Conservation (phyloP, 2,113 vertebrate genomes). For the Limnothrissa miodon region DNA sequence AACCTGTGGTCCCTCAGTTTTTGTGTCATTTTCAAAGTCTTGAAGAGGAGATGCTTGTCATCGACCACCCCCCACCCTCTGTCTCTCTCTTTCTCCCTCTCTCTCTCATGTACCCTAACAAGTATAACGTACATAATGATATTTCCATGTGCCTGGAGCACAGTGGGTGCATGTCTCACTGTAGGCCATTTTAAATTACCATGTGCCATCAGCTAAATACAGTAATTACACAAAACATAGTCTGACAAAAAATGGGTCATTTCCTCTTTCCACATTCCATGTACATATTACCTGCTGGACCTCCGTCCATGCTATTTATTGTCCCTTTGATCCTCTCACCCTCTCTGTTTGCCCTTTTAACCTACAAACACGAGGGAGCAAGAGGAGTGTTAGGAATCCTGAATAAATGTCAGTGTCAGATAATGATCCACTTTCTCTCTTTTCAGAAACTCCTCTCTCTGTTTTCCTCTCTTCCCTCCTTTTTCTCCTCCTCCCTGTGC, state of each 20-base stretch:
- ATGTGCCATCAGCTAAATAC: neutral
- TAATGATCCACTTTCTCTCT: slow-evolving; percentile 12
- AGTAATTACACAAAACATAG: neutral
- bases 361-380: neutral
- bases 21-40: neutral
- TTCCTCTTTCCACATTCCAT: neutral
- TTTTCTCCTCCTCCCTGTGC: neutral
- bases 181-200: neutral
- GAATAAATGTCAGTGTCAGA: neutral
- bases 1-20: neutral
- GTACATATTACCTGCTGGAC: neutral
- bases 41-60: neutral
- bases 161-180: neutral
- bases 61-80: neutral
- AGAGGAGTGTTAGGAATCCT: neutral
- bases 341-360: neutral
- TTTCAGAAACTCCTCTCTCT: neutral
- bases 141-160: neutral
- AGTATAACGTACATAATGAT: neutral
- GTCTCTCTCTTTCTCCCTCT: neutral
- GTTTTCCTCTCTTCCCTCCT: slow-evolving; percentile 4
- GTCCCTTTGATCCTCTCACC: neutral
- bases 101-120: neutral
- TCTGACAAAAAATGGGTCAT: neutral
- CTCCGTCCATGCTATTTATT: neutral